phyloP scores from a whole-genome alignment of 2,113 vertebrate species.

The Scolopax mira region DNA sequence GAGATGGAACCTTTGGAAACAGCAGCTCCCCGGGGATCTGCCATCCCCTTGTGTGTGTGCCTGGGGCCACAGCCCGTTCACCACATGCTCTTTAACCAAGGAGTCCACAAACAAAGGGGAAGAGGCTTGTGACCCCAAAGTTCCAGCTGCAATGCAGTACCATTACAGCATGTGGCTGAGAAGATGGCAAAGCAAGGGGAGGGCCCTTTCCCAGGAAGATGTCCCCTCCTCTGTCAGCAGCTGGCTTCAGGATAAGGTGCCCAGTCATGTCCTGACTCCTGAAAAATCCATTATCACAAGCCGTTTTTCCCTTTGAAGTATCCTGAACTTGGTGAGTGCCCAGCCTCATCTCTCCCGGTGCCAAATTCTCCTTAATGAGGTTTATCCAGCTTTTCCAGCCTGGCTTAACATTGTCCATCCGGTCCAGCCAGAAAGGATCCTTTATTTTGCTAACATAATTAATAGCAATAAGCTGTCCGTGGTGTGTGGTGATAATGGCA shows the following conservation, averaged over 20 bases:
- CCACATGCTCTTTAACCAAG: neutral
- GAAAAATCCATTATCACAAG: constrained; percentile 9
- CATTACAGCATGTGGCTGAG: neutral
- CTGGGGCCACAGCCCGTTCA: neutral
- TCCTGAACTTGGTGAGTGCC: neutral
- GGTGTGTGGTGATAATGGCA: constrained; percentile 34
- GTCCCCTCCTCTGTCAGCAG: neutral
- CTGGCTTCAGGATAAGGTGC: neutral
- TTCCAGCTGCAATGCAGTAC: neutral
- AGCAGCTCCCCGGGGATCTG: neutral
- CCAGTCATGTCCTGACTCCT: neutral
- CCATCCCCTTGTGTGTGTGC: neutral
- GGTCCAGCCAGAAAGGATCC: constrained; percentile 29
- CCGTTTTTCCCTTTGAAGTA: constrained; percentile 5
- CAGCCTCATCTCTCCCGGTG: constrained; percentile 20
- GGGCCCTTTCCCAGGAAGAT: neutral
- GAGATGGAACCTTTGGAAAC: neutral
- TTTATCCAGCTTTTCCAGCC: constrained; percentile 62
- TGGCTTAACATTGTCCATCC: constrained; percentile 56
- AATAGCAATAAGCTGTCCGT: constrained; percentile 55
- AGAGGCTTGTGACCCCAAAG: neutral
- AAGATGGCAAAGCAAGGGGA: neutral
- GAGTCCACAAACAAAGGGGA: neutral
- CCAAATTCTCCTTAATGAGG: constrained; percentile 60
- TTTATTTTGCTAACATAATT: constrained; percentile 65